Base-by-base conservation (phyloP, 2,888 invertebrate genomes). In the Piscicola geometra region DNA sequence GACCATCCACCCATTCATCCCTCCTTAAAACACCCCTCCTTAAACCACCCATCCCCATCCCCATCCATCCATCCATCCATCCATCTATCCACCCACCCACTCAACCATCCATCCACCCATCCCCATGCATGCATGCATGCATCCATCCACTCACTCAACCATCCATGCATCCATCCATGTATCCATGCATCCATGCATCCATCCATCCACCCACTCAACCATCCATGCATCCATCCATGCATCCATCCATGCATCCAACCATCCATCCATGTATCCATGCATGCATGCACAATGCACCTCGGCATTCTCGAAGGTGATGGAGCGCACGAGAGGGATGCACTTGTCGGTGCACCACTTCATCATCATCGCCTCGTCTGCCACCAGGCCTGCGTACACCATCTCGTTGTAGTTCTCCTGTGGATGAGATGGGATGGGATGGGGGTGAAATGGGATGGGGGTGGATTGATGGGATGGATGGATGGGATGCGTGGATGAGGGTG, bases 301-400 rank as follows among this genome's bases (percentile, higher is more conserved):
- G 0, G 99, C 99, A 88, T 99, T 99, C 86, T 98, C 97, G 86
- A 99, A 99, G 0, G 98, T 99, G 77, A 99, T 99, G 86, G 99
- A 98, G 75, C 99, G 89, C 0, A 99, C 98, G 21, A 98, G 87
- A 0, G 99, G 97, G 56, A 98, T 92, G 85, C 99, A 99, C 83
- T 93, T 93, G 80, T 94, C 92, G 78, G 92, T 90, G 0, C 91
- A 89, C 98, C 98, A 98, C 77, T 90, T 88, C 66, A 85, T 84
- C n/a, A 97, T 83, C 80, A 93, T 92, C 82, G 95, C 94, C 79
- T 84, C 87, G 78, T 84, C 82, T 41, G 78, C 79, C 64, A 85
- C 32, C 5, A 79, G 77, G 1, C 83, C 83, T 21, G 78, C 76
- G 77, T 81, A 84, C 1, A 77, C 76, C 21, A 79, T 73, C 73